Conservation (phyloP, 2,888 invertebrate genomes). For the Acanthosepion lycidas region DNA sequence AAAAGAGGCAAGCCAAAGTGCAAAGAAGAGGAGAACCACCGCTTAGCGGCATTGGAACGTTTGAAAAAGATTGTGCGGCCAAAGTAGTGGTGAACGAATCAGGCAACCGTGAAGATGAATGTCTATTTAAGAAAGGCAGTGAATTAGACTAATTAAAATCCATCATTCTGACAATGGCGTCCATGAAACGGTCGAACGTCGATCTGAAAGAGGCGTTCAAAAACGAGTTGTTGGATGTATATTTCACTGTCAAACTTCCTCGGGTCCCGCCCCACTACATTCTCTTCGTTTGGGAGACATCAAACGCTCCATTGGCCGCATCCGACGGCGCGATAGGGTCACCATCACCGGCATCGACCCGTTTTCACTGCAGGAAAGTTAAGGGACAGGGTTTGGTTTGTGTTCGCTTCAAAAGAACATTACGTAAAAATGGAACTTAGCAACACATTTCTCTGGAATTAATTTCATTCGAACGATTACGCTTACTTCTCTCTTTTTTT, state of each 20-base stretch:
- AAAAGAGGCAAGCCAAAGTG: neutral
- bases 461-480: slow-evolving; percentile 1
- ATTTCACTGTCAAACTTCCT: neutral
- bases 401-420: neutral
- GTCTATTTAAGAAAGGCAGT: slow-evolving; percentile 33
- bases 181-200: slow-evolving; percentile 9
- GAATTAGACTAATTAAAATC: slow-evolving; percentile 23
- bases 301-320: slow-evolving; percentile 33
- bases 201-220: neutral
- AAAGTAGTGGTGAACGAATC: neutral
- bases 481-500: neutral
- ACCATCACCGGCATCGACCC: neutral
- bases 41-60: neutral
- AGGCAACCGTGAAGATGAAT: slow-evolving; percentile 33
- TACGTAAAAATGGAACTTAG: slow-evolving; percentile 33
- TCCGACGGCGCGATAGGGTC: neutral
- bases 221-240: neutral
- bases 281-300: neutral
- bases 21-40: neutral
- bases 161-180: slow-evolving; percentile 7
- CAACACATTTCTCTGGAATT: neutral
- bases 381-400: neutral
- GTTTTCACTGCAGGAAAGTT: neutral
- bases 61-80: neutral
- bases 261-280: neutral